phyloP scores from a whole-genome alignment of 2,888 invertebrate genomes.

The Caenorhabditis uteleia region DNA sequence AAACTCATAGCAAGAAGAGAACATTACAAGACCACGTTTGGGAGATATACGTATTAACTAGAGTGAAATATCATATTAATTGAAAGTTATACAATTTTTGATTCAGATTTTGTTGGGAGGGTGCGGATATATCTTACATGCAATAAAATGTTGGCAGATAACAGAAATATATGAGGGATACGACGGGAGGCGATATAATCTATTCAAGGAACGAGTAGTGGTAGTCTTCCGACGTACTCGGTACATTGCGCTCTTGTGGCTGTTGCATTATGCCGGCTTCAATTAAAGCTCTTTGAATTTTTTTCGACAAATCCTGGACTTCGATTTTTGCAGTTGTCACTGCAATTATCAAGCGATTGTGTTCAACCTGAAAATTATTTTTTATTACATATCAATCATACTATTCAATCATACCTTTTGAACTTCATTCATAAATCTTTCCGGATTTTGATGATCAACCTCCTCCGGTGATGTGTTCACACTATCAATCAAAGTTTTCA shows the following conservation, averaged over 20 bases:
- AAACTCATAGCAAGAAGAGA: no score
- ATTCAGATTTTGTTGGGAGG: no score
- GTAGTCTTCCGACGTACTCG: conserved; percentile 39
- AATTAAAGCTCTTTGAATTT: conserved; percentile 45
- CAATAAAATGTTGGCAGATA: no score
- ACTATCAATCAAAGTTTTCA: conserved; percentile 42
- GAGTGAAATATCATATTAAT: no score
- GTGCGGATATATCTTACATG: no score
- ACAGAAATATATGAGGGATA: no score
- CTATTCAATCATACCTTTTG: conserved; percentile 41
- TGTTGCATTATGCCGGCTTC: conserved; percentile 41
- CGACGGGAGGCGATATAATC: not conserved
- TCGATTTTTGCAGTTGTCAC: conserved; percentile 57
- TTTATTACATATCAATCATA: not conserved
- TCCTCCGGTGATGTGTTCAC: conserved; percentile 35
- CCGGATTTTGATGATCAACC: conserved; percentile 39
- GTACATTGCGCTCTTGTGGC: conserved; percentile 20
- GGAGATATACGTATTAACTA: no score
- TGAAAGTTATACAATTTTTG: no score
- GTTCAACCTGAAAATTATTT: conserved; percentile 41
- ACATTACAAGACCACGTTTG: no score
- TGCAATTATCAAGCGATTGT: conserved; percentile 56
- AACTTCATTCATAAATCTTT: conserved; percentile 52
- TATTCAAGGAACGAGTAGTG: conserved; percentile 56
- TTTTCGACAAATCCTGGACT: conserved; percentile 52